A percentile compares a stretch with the other conserved stretches of the same genome.
Evolutionary conservation across 2,888 invertebrate genomes (phyloP).

Genomic region (Drosophila robusta): DNA sequence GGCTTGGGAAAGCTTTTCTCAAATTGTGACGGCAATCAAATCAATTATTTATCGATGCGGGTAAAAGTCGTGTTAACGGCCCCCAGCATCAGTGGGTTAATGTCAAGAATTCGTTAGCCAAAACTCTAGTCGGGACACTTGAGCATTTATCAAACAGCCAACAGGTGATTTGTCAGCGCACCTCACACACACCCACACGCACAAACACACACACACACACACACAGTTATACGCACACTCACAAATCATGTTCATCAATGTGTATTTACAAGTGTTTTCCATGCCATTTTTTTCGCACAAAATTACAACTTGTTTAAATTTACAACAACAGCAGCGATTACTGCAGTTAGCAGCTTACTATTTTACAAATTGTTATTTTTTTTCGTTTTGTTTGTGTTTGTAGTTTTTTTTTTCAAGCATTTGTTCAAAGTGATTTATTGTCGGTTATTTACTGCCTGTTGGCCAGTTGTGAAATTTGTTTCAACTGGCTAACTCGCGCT

Average conservation of each 20-base stretch:
- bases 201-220: constrained; percentile 8
- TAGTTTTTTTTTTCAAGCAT: constrained; percentile 39
- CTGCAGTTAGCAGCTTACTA: constrained; percentile 39
- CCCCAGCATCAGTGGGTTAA: constrained; percentile 41
- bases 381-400: constrained; percentile 10
- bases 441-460: constrained; percentile 67
- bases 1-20: constrained; percentile 65
- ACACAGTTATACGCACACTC: constrained; percentile 12
- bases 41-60: constrained; percentile 69
- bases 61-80: constrained; percentile 70
- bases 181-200: constrained; percentile 9
- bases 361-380: constrained; percentile 45
- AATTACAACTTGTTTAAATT: constrained; percentile 75
- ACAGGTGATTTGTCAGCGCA: constrained; percentile 55
- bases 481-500: constrained; percentile 56
- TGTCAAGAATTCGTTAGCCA: constrained; percentile 45
- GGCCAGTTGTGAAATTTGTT: constrained; percentile 72
- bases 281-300: constrained; percentile 28
- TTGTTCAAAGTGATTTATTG: constrained; percentile 75
- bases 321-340: constrained; percentile 48
- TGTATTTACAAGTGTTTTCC: constrained; percentile 61
- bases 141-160: constrained; percentile 45
- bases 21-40: constrained; percentile 69
- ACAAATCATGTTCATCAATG: constrained; percentile 62
- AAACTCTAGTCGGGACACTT: constrained; percentile 3